These are phyloP conservation scores for Cyclophora punctaria DNA, from an alignment of 2,888 invertebrate genomes.

Conservation along the genomic window DNA sequence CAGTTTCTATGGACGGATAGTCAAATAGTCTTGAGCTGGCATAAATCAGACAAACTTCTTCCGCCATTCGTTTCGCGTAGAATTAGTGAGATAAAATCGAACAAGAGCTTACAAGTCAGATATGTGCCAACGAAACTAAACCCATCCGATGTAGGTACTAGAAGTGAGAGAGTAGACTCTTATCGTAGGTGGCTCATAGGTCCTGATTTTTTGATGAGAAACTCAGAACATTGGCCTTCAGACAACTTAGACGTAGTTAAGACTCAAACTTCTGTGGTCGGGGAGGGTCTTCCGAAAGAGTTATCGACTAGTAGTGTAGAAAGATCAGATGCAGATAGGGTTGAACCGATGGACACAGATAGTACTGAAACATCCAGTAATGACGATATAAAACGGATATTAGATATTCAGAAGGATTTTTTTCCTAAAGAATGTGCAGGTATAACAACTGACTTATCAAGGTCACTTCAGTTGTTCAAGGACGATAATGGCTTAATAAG, in stretches of 20 bases:
- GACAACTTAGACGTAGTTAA: neutral
- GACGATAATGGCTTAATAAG: slow-evolving; percentile 11
- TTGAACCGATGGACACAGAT: neutral
- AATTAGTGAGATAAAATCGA: slow-evolving; percentile 1
- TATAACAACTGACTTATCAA: slow-evolving; percentile 5
- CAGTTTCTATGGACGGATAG: slow-evolving; percentile 3
- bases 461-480: slow-evolving; percentile 9
- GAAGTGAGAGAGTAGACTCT: neutral
- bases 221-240: neutral
- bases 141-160: slow-evolving; percentile 3
- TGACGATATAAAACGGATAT: neutral
- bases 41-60: slow-evolving; percentile 2
- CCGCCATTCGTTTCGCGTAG: neutral
- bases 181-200: neutral
- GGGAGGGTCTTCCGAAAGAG: slow-evolving; percentile 1
- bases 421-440: slow-evolving; percentile 1
- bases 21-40: slow-evolving; percentile 3
- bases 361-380: neutral
- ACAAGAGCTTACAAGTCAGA: slow-evolving; percentile 1
- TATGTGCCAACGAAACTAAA: slow-evolving; percentile 1
- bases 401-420: slow-evolving; percentile 2
- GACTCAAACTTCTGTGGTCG: neutral
- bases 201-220: neutral
- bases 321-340: neutral
- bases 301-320: neutral